Percentiles rank a stretch among this genome's conserved stretches.
These are phyloP conservation scores for Helicoverpa assulta DNA, from an alignment of 2,888 invertebrate species.

Conservation along the genomic window DNA sequence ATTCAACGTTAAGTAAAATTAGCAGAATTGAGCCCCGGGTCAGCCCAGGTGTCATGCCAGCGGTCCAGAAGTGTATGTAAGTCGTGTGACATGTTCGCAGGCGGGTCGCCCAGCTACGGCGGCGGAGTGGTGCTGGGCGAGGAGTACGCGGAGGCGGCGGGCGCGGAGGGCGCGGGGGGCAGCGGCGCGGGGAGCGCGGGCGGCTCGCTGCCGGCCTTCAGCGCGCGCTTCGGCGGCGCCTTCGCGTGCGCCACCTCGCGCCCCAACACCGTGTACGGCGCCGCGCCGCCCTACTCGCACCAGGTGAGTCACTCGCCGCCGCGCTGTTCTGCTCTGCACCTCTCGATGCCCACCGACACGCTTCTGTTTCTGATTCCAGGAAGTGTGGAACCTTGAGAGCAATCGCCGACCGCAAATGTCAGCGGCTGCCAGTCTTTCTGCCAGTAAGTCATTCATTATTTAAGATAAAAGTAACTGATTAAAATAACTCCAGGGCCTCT, in stretches of 20 bases:
- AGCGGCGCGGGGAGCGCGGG: slow-evolving; percentile 73
- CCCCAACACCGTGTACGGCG: slow-evolving; percentile 77
- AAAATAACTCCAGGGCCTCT: background rate
- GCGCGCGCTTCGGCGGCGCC: slow-evolving; percentile 87
- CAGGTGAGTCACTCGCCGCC: slow-evolving; percentile 67
- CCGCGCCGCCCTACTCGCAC: slow-evolving; percentile 74
- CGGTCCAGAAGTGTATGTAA: background rate
- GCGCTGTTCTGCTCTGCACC: background rate
- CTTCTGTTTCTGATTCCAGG: slow-evolving; percentile 73
- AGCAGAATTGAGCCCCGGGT: too few relatives aligned
- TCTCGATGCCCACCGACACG: background rate
- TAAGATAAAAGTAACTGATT: background rate
- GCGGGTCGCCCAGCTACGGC: slow-evolving; percentile 80
- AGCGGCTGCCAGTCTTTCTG: slow-evolving; percentile 93
- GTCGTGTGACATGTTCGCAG: slow-evolving; percentile 58
- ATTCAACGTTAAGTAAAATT: too few relatives aligned
- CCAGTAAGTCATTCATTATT: slow-evolving; percentile 91
- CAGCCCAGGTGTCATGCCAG: too few relatives aligned
- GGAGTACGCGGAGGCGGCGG: slow-evolving; percentile 70
- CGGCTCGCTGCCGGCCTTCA: slow-evolving; percentile 89
- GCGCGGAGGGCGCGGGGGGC: slow-evolving; percentile 69
- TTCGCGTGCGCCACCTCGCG: slow-evolving; percentile 77
- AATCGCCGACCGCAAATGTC: slow-evolving; percentile 89
- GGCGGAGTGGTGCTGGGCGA: slow-evolving; percentile 67
- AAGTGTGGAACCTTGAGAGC: slow-evolving; percentile 79